phyloP scores from a whole-genome alignment of 2,888 invertebrate genomes.

The Bimastos eiseni region DNA sequence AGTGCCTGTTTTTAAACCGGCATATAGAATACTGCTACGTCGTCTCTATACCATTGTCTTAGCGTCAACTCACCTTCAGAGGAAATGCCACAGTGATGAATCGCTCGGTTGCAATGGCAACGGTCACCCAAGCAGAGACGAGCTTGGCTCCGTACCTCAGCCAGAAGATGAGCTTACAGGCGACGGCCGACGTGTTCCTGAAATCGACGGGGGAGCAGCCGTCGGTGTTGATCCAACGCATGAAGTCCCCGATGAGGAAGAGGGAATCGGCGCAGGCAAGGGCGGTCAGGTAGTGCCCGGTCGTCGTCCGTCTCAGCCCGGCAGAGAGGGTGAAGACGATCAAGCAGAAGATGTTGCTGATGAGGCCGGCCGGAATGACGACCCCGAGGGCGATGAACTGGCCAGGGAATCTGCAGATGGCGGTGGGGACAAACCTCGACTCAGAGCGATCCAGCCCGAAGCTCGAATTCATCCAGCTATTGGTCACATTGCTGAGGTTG shows the following conservation, averaged over 20 bases:
- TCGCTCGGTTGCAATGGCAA: conserved; percentile 48
- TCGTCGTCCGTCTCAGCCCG: conserved; percentile 31
- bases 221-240: conserved; percentile 34
- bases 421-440: background rate
- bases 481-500: background rate
- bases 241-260: conserved; percentile 35
- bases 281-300: conserved; percentile 38
- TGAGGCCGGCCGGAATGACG: conserved; percentile 33
- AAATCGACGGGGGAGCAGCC: conserved; percentile 18
- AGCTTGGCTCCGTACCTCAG: conserved; percentile 38
- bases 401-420: background rate
- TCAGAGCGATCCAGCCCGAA: background rate
- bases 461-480: background rate
- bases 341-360: conserved; percentile 35
- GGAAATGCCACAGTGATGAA: conserved; percentile 48
- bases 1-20: no score
- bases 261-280: conserved; percentile 35
- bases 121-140: conserved; percentile 48
- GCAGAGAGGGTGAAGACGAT: conserved; percentile 32
- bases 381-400: conserved; percentile 30
- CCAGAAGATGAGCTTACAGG: conserved; percentile 30
- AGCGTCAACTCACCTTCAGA: conserved; percentile 40
- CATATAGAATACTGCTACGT: no score
- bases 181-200: conserved; percentile 1
- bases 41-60: no score